Evolutionary conservation across 1,140 invertebrate species (phyloP), one percentile per base, ranked within the genome.

Genomic region (Nebria ingens): DNA sequence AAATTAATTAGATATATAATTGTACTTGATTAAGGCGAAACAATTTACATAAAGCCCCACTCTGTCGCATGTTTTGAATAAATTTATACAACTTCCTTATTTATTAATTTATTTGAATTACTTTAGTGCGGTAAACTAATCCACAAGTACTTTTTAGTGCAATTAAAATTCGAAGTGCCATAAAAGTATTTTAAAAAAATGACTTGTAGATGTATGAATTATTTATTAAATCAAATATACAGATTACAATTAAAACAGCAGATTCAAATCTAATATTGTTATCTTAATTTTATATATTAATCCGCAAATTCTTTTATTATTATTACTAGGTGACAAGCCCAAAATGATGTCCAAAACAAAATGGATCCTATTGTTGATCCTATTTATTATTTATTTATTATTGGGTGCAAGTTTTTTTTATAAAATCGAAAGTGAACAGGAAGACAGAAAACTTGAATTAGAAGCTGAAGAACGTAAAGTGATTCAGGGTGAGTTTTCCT

Each of bases 301-400:
- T 50, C 11, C 19, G n/a, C 19, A 50, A 2, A n/a, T 50, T 50
- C n/a, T 2, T 2, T 50, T 19, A 19, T 13, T 50, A n/a, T 50
- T 50, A 50, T 21, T 21, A n/a, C n/a, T 12, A 21, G 2, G 12
- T 1, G 22, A 51, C 9, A 2, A 3, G 21, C 19, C 34, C 56
- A 76, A 76, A 65, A 79, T 78, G 74, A 88, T 89, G 86, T 86
- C 85, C 68, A 87, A 85, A 66, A 87, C 83, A 73, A 84, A 88
- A 75, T 83, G 86, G 79, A 76, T 87, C 40, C 79, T 83, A 51
- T 75, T 89, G 69, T 72, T 88, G 60, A 79, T 83, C 60, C 75
- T 90, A 57, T 87, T 88, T 61, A 76, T 88, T 42, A 78, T 80
- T 22, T 90, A 90, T 66, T 71, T 89, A 54, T 70, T 88, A 61